phyloP scores from a whole-genome alignment of 2,888 invertebrate species.

The Trachelus tabidus region DNA sequence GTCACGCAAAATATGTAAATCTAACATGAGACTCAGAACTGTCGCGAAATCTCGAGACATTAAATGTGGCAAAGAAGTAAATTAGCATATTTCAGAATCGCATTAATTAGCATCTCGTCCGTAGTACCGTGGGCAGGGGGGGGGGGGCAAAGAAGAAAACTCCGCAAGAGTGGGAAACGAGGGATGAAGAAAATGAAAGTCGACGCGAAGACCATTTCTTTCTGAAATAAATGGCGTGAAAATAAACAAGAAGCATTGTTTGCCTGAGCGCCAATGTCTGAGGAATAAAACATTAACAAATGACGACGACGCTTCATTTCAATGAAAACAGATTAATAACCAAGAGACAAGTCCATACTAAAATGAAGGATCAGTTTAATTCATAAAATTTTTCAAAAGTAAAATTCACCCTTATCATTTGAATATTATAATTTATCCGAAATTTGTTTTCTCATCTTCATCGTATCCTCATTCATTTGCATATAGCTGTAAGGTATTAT shows the following conservation, averaged over 20 bases:
- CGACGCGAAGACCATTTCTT: background rate
- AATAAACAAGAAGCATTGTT: slow-evolving; percentile 31
- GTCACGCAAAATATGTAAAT: slow-evolving; percentile 45
- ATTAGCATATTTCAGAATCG: slow-evolving; percentile 16
- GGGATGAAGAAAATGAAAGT: slow-evolving; percentile 1
- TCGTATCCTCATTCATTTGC: background rate
- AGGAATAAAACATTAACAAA: slow-evolving; percentile 17
- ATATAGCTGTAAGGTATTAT: background rate
- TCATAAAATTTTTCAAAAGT: background rate
- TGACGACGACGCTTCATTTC: background rate
- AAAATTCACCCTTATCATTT: background rate
- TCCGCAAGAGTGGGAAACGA: slow-evolving; percentile 2
- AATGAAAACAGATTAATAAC: slow-evolving; percentile 15
- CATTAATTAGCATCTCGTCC: background rate
- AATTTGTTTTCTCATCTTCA: background rate
- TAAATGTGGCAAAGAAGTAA: slow-evolving; percentile 38
- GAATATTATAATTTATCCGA: background rate
- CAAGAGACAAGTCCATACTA: background rate
- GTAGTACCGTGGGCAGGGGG: background rate
- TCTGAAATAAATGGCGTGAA: slow-evolving; percentile 1
- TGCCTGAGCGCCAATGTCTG: slow-evolving; percentile 20
- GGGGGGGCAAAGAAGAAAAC: background rate
- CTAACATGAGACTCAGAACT: slow-evolving; percentile 26
- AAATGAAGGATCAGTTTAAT: background rate
- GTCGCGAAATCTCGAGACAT: slow-evolving; percentile 46